A percentile compares a stretch with the other conserved stretches of the same genome.
Evolutionary conservation across 2,888 invertebrate genomes (phyloP).

Genomic region (Lysandra bellargus): DNA sequence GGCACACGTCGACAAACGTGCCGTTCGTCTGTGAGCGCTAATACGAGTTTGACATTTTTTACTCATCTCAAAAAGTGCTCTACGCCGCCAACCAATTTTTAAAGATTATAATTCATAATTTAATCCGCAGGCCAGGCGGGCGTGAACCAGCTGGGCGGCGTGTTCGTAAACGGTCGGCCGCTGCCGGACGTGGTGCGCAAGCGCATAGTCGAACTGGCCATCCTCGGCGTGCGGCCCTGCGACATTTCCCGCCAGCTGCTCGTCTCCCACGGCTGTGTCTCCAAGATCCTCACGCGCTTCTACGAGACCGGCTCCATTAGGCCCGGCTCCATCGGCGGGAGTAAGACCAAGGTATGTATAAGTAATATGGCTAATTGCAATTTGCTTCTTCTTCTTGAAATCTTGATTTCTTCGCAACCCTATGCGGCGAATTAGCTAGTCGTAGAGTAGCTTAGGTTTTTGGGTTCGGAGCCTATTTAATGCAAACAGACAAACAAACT

Average conservation of each 20-base stretch:
- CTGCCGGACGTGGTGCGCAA: slow-evolving; percentile 96
- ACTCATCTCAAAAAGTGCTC: too few relatives aligned
- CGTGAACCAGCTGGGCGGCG: slow-evolving; percentile 97
- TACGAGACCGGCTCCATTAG: slow-evolving; percentile 98
- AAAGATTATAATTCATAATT: too few relatives aligned
- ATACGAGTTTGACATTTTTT: too few relatives aligned
- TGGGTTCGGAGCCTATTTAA: too few relatives aligned
- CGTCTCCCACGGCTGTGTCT: slow-evolving; percentile 98
- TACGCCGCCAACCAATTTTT: too few relatives aligned
- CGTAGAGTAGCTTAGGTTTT: too few relatives aligned
- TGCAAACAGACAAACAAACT: too few relatives aligned
- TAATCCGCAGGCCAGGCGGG: slow-evolving; percentile 92
- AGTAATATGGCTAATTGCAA: background rate
- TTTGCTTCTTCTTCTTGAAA: too few relatives aligned
- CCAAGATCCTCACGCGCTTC: slow-evolving; percentile 97
- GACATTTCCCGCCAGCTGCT: slow-evolving; percentile 97
- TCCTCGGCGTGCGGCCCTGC: slow-evolving; percentile 96
- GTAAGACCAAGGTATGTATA: slow-evolving; percentile 91
- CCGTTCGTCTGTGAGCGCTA: too few relatives aligned
- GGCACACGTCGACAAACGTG: too few relatives aligned
- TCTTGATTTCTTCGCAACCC: too few relatives aligned
- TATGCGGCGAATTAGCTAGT: too few relatives aligned
- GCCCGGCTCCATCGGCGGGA: slow-evolving; percentile 96
- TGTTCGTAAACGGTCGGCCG: slow-evolving; percentile 98
- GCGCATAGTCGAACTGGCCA: slow-evolving; percentile 95